These are phyloP conservation scores for Epistrophe eligans DNA, from an alignment of 2,888 invertebrate genomes.

Conservation along the genomic window DNA sequence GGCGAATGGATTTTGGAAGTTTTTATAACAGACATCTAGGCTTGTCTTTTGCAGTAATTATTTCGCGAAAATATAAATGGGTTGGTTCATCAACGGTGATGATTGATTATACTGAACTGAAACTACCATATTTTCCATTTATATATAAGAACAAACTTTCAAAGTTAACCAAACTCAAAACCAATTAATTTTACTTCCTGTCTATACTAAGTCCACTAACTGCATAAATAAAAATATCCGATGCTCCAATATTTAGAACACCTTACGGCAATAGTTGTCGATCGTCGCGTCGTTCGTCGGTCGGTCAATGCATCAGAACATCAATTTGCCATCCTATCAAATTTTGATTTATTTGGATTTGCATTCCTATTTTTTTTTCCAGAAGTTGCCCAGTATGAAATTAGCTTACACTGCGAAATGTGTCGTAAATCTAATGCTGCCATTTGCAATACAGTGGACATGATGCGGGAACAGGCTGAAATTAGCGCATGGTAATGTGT, in stretches of 20 bases:
- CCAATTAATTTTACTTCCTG: constrained; percentile 41
- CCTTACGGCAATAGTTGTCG: constrained; percentile 31
- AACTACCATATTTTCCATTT: neutral
- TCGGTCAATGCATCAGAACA: neutral
- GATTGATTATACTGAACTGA: neutral
- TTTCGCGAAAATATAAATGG: too few relatives aligned
- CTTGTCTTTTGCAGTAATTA: too few relatives aligned
- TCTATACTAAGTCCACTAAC: constrained; percentile 39
- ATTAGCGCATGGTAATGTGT: constrained; percentile 70
- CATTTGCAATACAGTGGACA: neutral
- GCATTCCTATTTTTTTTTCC: constrained; percentile 59
- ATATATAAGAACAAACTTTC: neutral
- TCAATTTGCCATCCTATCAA: constrained; percentile 70
- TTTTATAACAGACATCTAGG: too few relatives aligned
- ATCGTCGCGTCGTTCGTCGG: neutral
- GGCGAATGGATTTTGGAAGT: too few relatives aligned
- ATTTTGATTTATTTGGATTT: constrained; percentile 75
- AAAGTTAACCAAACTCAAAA: constrained; percentile 19
- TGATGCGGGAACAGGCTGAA: constrained; percentile 32
- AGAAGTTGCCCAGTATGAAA: constrained; percentile 22
- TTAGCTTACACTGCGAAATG: constrained; percentile 16
- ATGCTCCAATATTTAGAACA: constrained; percentile 11
- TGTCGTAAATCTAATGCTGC: constrained; percentile 48
- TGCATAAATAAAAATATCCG: constrained; percentile 16
- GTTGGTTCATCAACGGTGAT: too few relatives aligned